Conservation (phyloP, 1,140 invertebrate genomes). For the Asobara japonica region DNA sequence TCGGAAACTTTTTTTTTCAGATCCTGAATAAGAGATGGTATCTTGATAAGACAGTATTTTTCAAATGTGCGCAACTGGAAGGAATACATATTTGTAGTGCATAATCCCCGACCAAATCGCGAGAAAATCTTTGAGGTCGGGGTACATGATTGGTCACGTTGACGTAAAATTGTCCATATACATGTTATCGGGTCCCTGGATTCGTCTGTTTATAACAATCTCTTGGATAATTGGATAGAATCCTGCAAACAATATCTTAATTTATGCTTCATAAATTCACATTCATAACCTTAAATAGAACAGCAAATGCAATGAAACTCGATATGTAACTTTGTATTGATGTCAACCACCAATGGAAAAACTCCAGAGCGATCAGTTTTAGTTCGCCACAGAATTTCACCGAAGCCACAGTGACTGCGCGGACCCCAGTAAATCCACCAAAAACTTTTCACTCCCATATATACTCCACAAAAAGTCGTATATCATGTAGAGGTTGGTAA, state of each 20-base stretch:
- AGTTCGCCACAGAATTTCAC: not conserved
- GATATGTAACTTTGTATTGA: not conserved
- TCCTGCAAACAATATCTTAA: not conserved
- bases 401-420: not conserved
- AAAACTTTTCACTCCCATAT: slow-evolving; percentile 11
- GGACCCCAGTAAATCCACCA: not conserved
- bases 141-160: no score
- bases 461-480: not conserved
- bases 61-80: no score
- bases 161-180: no score
- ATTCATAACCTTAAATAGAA: not conserved
- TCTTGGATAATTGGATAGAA: no score
- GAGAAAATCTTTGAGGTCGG: no score
- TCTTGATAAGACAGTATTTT: no score
- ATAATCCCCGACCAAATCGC: no score
- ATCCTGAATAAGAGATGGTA: no score
- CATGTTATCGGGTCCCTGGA: no score
- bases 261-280: not conserved
- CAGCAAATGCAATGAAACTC: not conserved
- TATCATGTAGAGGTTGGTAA: slow-evolving; percentile 1
- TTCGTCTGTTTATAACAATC: no score
- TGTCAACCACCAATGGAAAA: not conserved
- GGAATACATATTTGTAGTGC: no score
- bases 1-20: no score
- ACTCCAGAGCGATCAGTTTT: not conserved